Evolutionary conservation across 2,797 vertebrate species (phyloP), one percentile per base, ranked within the genome.

Genomic region (Mico argentatus): DNA sequence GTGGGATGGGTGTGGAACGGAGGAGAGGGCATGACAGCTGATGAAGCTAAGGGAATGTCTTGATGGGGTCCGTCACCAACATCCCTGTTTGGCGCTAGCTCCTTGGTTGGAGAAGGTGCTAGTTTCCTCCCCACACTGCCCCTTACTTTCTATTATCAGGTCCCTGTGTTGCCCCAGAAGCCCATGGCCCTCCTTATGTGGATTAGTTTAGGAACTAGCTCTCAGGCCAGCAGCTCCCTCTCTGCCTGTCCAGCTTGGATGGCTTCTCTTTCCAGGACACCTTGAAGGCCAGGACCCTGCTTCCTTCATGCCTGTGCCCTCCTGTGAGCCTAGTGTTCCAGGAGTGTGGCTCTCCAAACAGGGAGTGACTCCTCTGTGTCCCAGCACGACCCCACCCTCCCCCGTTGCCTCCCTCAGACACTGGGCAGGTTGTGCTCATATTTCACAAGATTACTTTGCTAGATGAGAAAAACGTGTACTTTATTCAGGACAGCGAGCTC

Each of bases 401-500:
- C 30, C 2, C 22, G 7, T 22, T 15, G 19, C 39, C n/a, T 39
- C 33, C 39, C 5, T 48, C 24, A 27, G n/a, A 59, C 0, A 57
- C 90, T 48, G 67, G 22, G 33, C 91, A 95, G 94, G 79, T 73
- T 79, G 12, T 83, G 22, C 59, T 95, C 88, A 55, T 22, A 46
- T 95, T 88, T 96, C 95, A 52, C 73, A 80, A 77, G 84, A 75
- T 79, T 59, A 36, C 81, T 91, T 22, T 12, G 27, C 94, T 39
- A 97, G 95, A 97, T 97, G 97, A 96, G 94, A 96, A 97, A 97
- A 97, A 92, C 15, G 0, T 93, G 90, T 85, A 26, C 61, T 79
- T 82, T 64, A 33, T 48, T 91, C 72, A 79, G 72, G 48, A 88
- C 41, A 7, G 67, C 19, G 4, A 72, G 81, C 73, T 64, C 72